Evolutionary conservation across 2,888 invertebrate species (phyloP).

Genomic region (Miltochrista miniata): DNA sequence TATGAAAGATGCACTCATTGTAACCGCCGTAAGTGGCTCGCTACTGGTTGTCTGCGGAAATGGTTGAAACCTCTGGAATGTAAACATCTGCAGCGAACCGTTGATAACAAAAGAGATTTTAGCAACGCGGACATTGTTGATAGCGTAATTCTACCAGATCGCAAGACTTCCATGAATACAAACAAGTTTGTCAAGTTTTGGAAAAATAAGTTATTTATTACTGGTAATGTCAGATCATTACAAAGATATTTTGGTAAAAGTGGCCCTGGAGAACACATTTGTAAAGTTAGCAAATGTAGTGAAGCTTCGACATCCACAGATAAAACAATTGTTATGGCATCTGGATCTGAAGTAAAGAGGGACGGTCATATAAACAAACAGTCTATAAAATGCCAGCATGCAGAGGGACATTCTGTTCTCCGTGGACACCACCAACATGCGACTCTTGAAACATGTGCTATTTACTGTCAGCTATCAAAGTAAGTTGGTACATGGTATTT

Average conservation of each 20-base stretch:
- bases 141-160: constrained; percentile 69
- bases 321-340: constrained; percentile 44
- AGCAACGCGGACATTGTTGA: constrained; percentile 71
- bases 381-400: constrained; percentile 68
- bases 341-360: constrained; percentile 55
- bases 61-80: constrained; percentile 80
- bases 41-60: constrained; percentile 76
- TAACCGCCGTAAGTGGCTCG: constrained; percentile 76
- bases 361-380: constrained; percentile 58
- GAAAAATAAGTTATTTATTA: constrained; percentile 75
- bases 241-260: constrained; percentile 75
- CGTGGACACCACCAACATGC: constrained; percentile 75
- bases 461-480: constrained; percentile 78
- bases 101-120: constrained; percentile 73
- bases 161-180: constrained; percentile 62
- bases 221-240: constrained; percentile 72
- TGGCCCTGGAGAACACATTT: constrained; percentile 59
- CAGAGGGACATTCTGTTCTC: constrained; percentile 72
- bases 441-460: constrained; percentile 74
- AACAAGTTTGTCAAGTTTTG: constrained; percentile 78
- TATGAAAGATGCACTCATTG: constrained; percentile 77
- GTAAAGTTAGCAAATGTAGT: constrained; percentile 55
- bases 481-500: constrained; percentile 40
- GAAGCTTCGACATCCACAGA: constrained; percentile 64
- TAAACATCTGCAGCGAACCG: constrained; percentile 77